These are phyloP conservation scores for Bufo gargarizans DNA, from an alignment of 2,113 vertebrate species.

Conservation along the genomic window DNA sequence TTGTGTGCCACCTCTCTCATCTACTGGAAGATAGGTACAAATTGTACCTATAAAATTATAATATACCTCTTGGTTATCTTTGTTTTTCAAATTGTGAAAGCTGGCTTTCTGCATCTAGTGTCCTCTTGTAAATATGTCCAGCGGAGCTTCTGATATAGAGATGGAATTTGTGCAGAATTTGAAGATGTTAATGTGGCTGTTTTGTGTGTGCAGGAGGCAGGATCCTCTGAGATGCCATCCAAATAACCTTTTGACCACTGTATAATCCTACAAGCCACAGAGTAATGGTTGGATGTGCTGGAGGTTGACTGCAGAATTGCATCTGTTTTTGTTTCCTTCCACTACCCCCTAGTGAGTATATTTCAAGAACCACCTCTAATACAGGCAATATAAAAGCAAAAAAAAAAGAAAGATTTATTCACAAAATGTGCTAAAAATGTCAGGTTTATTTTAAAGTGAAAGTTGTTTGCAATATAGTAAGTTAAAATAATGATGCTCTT, in stretches of 20 bases:
- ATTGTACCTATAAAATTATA: conserved; percentile 83
- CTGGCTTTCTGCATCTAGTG: conserved; percentile 66
- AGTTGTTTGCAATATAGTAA: conserved; percentile 51
- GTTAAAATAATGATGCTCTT: conserved; percentile 36
- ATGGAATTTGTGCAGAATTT: conserved; percentile 45
- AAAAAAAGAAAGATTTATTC: conserved; percentile 49
- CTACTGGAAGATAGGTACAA: conserved; percentile 83
- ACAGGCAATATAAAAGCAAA: conserved; percentile 42
- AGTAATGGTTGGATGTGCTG: conserved; percentile 65
- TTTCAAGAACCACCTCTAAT: conserved; percentile 51
- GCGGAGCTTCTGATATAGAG: conserved; percentile 59
- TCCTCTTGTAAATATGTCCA: conserved; percentile 62
- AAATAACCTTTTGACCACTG: conserved; percentile 68
- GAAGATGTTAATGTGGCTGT: conserved; percentile 63
- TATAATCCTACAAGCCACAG: conserved; percentile 61
- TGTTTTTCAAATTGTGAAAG: conserved; percentile 71
- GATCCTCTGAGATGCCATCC: conserved; percentile 66
- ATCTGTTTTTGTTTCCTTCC: conserved; percentile 54
- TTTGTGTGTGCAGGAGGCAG: conserved; percentile 67
- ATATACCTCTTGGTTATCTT: conserved; percentile 76
- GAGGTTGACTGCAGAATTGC: conserved; percentile 60
- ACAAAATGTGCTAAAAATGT: conserved; percentile 46
- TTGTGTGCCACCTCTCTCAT: conserved; percentile 83
- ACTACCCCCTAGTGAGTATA: conserved; percentile 50
- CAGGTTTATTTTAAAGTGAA: conserved; percentile 38